Evolutionary conservation across 2,888 invertebrate genomes (phyloP), one percentile per base, ranked within the genome.

Genomic region (Drosophila subquinaria): DNA sequence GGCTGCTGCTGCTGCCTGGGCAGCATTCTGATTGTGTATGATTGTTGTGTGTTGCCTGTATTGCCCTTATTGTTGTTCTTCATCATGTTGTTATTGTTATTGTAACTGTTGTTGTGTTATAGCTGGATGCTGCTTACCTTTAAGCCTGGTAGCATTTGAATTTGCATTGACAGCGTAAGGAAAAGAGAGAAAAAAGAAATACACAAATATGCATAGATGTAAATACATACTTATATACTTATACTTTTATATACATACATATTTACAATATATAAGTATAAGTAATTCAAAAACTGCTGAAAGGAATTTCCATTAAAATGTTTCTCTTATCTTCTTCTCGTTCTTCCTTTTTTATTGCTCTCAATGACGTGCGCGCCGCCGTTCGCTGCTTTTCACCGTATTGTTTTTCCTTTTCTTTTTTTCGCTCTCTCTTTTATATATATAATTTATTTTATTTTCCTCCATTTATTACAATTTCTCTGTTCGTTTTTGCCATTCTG

Each of bases 301-400:
- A 88, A 88, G 81, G 73, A 88, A 87, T 87, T 87, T 83, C 88
- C 87, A 87, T 87, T 87, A 87, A 87, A 86, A 89, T 79, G 60
- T 89, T 82, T 86, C 68, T 86, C 81, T 83, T 82, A 79, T 90
- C 87, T 86, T 86, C 83, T 89, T 86, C 88, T 89, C 87, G 73
- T 83, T 86, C 76, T 74, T 77, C 69, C 75, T 75, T 79, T 85
- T 85, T 76, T 82, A 80, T 80, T 82, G 79, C 79, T 80, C 83
- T 76, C 75, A 69, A 78, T 77, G 73, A 78, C 65, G 79, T 73
- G 87, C 84, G 79, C 84, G 75, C 66, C 65, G 56, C 36, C 78
- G 62, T 79, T 80, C 69, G 73, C 75, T 76, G 79, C 82, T 79
- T 82, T 78, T 86, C 76, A 79, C 81, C 81, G 76, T 78, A 82